phyloP scores from a whole-genome alignment of 2,888 invertebrate species.

The Emmelina monodactyla region DNA sequence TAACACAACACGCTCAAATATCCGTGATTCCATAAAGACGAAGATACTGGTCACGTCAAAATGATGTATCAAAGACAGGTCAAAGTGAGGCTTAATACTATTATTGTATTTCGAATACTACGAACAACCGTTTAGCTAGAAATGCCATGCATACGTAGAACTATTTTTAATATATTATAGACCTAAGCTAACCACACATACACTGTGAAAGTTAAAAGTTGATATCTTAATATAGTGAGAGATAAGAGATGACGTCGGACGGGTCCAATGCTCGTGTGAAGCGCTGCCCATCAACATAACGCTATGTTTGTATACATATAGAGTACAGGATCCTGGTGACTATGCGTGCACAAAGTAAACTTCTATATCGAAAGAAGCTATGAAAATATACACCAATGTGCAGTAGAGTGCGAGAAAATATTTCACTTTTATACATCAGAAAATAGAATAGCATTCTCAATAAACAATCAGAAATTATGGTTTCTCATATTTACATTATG shows the following conservation, averaged over 20 bases:
- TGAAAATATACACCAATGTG: constrained; percentile 53
- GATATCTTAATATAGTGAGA: constrained; percentile 33
- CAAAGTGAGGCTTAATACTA: constrained; percentile 37
- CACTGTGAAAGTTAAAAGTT: constrained; percentile 39
- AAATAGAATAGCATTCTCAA: constrained; percentile 51
- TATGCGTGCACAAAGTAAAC: constrained; percentile 45
- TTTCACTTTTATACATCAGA: constrained; percentile 44
- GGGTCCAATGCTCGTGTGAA: constrained; percentile 26
- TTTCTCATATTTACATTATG: constrained; percentile 43
- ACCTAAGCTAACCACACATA: constrained; percentile 58
- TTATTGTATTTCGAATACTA: constrained; percentile 57
- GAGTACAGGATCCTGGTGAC: constrained; percentile 13
- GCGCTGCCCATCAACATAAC: constrained; percentile 31
- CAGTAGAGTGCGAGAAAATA: constrained; percentile 53
- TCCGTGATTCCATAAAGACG: constrained; percentile 18
- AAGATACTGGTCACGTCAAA: constrained; percentile 34
- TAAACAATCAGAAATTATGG: constrained; percentile 55
- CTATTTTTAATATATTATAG: constrained; percentile 32
- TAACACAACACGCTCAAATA: constrained; percentile 23
- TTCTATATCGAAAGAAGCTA: constrained; percentile 48
- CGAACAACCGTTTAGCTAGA: constrained; percentile 59
- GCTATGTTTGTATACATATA: constrained; percentile 10
- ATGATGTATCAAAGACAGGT: constrained; percentile 28
- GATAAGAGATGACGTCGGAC: constrained; percentile 37
- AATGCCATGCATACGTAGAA: constrained; percentile 44